Base-by-base conservation (phyloP, 2,888 invertebrate genomes). In the Chrysolina haemoptera region DNA sequence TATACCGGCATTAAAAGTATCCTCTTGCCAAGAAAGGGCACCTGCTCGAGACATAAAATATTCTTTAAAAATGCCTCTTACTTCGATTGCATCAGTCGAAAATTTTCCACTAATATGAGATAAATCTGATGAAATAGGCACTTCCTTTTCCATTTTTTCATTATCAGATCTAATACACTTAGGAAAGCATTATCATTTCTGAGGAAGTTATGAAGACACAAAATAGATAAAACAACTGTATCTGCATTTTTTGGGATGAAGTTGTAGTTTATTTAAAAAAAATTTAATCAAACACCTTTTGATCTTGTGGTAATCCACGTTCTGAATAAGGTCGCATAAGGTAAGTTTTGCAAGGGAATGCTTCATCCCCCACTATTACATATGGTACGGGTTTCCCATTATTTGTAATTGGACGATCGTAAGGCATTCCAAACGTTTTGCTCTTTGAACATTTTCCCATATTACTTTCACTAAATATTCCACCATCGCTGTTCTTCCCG, bases 401-500 rank as follows among this genome's bases (percentile, higher is more conserved):
- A 55, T 70, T 62, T 43, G 73, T 73, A 35, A 77, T 46, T 35
- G 66, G 41, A 11, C 63, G 50, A 73, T 77, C 73, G 11, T 69
- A 67, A 43, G 78, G 78, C 62, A 78, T 73, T 40, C 71, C 65
- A 62, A 80, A 66, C 12, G 70, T 78, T 70, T 68, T 65, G 27
- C 69, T 74, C 50, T 70, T 68, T 65, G 78, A 63, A 59, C 27
- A 63, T 76, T 74, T 80, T 68, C 80, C 82, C 65, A 84, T 68
- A 27, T 73, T 77, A 41, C 27, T 27, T 27, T 27, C 27, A 27
- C 27, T 27, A 27, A 83, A 83, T 62, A 84, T 81, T 35, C 82
- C 81, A 41, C 81, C 81, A 75, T 84, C 84, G 68, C 82, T 82
- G 53, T 80, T 81, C 73, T 76, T 82, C 9, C 83, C 83, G 67